Evolutionary conservation across 2,113 vertebrate genomes (phyloP).

Genomic region (Pteruthius melanotis): DNA sequence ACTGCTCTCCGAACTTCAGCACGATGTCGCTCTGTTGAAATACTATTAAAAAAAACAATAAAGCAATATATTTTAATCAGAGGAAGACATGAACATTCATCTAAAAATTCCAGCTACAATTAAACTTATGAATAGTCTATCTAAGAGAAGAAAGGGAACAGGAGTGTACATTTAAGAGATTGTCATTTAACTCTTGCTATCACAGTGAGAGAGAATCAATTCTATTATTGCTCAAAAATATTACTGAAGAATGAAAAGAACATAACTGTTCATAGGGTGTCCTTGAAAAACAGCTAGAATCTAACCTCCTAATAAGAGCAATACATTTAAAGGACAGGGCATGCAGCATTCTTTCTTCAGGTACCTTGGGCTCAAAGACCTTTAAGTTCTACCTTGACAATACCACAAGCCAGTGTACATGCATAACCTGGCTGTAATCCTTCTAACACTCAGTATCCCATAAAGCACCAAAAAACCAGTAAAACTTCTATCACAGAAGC

Average conservation of each 20-base stretch:
- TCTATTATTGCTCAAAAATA: not conserved
- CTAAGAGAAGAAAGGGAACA: not conserved
- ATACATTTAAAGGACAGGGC: not conserved
- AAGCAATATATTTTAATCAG: not conserved
- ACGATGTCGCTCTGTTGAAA: constrained; percentile 96
- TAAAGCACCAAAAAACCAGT: not conserved
- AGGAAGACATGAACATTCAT: not conserved
- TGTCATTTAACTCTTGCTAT: not conserved
- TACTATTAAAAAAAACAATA: constrained; percentile 72
- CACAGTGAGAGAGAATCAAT: not conserved
- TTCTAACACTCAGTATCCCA: not conserved
- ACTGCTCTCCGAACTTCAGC: constrained; percentile 97
- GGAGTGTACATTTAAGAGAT: not conserved
- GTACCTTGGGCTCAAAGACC: not conserved
- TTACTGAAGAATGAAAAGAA: not conserved
- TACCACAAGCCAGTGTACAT: not conserved
- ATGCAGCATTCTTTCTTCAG: not conserved
- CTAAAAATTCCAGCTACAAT: not conserved
- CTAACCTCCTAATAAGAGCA: not conserved
- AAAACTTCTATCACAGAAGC: not conserved
- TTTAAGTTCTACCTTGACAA: not conserved
- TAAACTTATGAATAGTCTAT: not conserved
- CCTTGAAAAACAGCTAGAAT: not conserved
- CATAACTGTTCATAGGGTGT: not conserved
- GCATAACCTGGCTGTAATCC: not conserved